Evolutionary conservation across 2,797 vertebrate genomes (phyloP).

Genomic region (Rhinogobio ventralis): DNA sequence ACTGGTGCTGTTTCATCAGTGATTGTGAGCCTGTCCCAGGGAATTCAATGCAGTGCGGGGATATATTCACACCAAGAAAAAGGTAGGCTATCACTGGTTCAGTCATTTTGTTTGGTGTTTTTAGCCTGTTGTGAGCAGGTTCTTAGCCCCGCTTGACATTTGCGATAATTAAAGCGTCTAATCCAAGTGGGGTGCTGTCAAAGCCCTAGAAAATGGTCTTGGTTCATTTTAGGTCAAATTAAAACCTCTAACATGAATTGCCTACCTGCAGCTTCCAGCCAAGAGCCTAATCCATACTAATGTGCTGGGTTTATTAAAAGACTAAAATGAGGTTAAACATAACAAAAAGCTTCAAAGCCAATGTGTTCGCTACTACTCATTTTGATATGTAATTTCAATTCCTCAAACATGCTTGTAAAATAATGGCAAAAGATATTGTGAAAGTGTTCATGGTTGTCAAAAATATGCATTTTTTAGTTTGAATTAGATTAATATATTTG

Average conservation of each 20-base stretch:
- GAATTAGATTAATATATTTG: neutral
- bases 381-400: neutral
- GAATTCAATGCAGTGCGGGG: neutral
- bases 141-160: constrained; percentile 59
- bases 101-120: constrained; percentile 39
- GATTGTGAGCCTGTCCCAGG: neutral
- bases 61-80: constrained; percentile 15
- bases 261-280: constrained; percentile 63
- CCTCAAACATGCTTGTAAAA: neutral
- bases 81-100: neutral
- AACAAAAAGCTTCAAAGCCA: constrained; percentile 19
- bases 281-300: constrained; percentile 50
- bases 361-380: neutral
- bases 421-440: neutral
- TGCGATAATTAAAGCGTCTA: constrained; percentile 62
- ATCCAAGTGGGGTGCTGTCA: constrained; percentile 51
- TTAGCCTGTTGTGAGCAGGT: constrained; percentile 53
- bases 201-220: constrained; percentile 40
- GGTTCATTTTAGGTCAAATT: constrained; percentile 58
- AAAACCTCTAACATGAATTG: constrained; percentile 48
- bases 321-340: constrained; percentile 45
- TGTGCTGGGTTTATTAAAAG: constrained; percentile 58
- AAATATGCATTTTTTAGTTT: neutral
- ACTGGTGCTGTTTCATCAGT: neutral
- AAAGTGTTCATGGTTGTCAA: neutral